Percentiles rank a stretch among this genome's conserved stretches.
These are phyloP conservation scores for Dreissena polymorpha DNA, from an alignment of 1,140 invertebrate species.

Conservation along the genomic window DNA sequence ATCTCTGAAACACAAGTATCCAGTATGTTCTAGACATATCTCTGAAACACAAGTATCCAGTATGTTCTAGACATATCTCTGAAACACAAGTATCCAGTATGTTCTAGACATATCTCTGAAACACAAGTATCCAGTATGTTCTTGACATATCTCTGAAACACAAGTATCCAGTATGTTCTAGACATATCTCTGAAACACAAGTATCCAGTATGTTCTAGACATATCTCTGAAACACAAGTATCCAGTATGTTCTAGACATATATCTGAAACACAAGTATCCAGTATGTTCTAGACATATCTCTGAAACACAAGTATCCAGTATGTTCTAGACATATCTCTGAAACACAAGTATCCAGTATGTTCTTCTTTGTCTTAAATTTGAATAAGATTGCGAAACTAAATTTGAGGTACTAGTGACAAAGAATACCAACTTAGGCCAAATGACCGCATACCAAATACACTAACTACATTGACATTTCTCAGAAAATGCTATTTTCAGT, in stretches of 20 bases:
- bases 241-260: not conserved
- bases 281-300: not conserved
- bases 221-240: constrained; percentile 63
- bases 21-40: not conserved
- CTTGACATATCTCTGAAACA: constrained; percentile 58
- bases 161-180: constrained; percentile 13
- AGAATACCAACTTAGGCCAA: too few relatives aligned
- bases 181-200: constrained; percentile 62
- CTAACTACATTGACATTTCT: too few relatives aligned
- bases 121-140: constrained; percentile 18
- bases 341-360: constrained; percentile 28
- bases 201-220: not conserved
- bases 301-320: constrained; percentile 63
- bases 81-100: constrained; percentile 43
- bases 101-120: constrained; percentile 56
- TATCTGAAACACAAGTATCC: constrained; percentile 63
- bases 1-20: constrained; percentile 63
- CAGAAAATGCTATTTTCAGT: too few relatives aligned
- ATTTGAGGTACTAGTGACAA: too few relatives aligned
- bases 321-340: constrained; percentile 54
- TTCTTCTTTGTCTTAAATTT: too few relatives aligned
- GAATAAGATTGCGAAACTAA: too few relatives aligned
- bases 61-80: constrained; percentile 51
- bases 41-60: constrained; percentile 63
- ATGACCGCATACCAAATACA: too few relatives aligned